Conservation (phyloP, 1,140 invertebrate species). For the Aradophagus sp. region DNA sequence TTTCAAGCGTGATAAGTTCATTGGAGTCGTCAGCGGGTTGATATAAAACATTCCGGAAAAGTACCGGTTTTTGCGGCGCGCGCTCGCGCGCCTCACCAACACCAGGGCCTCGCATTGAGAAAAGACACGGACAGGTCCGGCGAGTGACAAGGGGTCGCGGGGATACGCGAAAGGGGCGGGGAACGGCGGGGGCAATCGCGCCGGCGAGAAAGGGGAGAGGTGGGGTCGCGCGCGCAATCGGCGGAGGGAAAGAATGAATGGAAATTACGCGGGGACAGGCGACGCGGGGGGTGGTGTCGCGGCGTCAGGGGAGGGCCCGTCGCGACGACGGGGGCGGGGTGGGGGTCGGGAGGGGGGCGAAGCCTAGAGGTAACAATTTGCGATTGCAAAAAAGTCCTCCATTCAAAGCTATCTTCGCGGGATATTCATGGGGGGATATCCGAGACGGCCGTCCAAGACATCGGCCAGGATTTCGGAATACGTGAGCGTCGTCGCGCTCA, state of each 20-base stretch:
- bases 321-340: constrained; percentile 4
- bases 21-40: no score
- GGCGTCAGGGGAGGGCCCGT: constrained; percentile 44
- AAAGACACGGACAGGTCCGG: constrained; percentile 20
- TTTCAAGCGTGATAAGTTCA: no score
- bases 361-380: constrained; percentile 37
- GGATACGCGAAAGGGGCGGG: constrained; percentile 19
- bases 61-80: no score
- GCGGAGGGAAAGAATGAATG: constrained; percentile 64
- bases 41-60: no score
- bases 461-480: constrained; percentile 18
- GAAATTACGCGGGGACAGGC: constrained; percentile 66
- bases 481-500: constrained; percentile 1
- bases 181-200: constrained; percentile 18
- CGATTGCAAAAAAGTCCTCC: constrained; percentile 35
- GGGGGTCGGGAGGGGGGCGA: constrained; percentile 17
- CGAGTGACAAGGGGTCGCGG: constrained; percentile 34
- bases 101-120: constrained; percentile 14
- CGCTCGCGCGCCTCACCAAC: no score
- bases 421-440: constrained; percentile 27
- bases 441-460: constrained; percentile 5
- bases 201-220: constrained; percentile 14
- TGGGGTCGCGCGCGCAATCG: constrained; percentile 11
- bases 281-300: constrained; percentile 36
- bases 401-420: constrained; percentile 29